Conservation (phyloP, 2,888 invertebrate genomes). For the Melanophora roralis region DNA sequence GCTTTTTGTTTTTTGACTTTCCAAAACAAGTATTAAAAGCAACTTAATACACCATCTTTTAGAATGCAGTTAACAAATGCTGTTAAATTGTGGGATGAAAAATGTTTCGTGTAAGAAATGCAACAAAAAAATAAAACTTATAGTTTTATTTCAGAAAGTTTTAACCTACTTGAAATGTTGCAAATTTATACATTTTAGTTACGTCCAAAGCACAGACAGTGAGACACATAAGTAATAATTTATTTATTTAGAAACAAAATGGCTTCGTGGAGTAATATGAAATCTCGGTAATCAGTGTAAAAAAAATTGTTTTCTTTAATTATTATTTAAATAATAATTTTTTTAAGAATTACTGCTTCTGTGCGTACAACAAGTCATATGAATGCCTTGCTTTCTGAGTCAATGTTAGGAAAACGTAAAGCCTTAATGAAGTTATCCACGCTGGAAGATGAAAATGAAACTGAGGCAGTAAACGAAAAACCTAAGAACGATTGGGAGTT, state of each 20-base stretch:
- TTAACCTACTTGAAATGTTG: slow-evolving; percentile 54
- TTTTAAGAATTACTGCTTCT: slow-evolving; percentile 74
- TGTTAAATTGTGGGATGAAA: slow-evolving; percentile 29
- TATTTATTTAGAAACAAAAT: slow-evolving; percentile 56
- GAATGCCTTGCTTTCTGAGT: slow-evolving; percentile 76
- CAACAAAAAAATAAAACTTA: slow-evolving; percentile 26
- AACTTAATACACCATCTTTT: background rate
- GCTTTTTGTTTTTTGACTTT: too few relatives aligned
- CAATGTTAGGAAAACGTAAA: slow-evolving; percentile 71
- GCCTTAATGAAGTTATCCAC: slow-evolving; percentile 65
- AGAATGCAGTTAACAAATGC: slow-evolving; percentile 18
- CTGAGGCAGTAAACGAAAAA: slow-evolving; percentile 64
- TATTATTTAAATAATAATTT: background rate
- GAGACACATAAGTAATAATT: slow-evolving; percentile 30
- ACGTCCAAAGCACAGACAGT: slow-evolving; percentile 47
- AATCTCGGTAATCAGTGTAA: slow-evolving; percentile 67
- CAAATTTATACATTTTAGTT: slow-evolving; percentile 63
- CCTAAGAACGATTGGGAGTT: slow-evolving; percentile 73
- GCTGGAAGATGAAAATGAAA: slow-evolving; percentile 61
- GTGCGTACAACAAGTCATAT: slow-evolving; percentile 76
- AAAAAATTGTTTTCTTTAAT: background rate
- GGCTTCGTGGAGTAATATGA: slow-evolving; percentile 72
- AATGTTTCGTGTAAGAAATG: slow-evolving; percentile 26
- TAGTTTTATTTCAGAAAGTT: slow-evolving; percentile 15
- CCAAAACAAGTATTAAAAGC: background rate